phyloP scores from a whole-genome alignment of 2,888 invertebrate species.

The Agrypnus murinus region DNA sequence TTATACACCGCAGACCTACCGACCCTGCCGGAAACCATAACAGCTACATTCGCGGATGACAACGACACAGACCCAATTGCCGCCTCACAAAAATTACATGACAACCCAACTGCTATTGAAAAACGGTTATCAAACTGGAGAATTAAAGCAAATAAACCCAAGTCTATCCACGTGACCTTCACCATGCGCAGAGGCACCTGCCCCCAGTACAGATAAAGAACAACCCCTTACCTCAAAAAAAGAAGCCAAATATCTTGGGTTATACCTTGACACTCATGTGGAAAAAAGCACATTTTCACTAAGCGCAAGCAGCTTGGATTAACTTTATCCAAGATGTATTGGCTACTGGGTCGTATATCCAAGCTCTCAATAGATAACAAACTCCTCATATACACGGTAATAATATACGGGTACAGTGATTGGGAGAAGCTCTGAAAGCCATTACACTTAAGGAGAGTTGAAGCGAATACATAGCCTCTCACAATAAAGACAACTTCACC shows the following conservation, averaged over 20 bases:
- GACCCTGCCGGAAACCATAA: too few relatives aligned
- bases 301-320: background rate
- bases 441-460: too few relatives aligned
- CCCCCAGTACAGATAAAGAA: conserved; percentile 26
- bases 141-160: background rate
- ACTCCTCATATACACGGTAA: too few relatives aligned
- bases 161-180: background rate
- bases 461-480: too few relatives aligned
- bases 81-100: too few relatives aligned
- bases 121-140: background rate
- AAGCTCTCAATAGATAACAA: background rate
- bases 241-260: background rate
- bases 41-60: too few relatives aligned
- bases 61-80: background rate
- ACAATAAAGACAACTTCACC: too few relatives aligned
- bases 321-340: conserved; percentile 17
- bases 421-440: too few relatives aligned
- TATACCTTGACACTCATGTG: conserved; percentile 15
- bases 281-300: conserved; percentile 4
- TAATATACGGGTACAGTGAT: background rate
- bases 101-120: background rate
- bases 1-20: too few relatives aligned
- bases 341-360: conserved; percentile 5
- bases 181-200: conserved; percentile 10
- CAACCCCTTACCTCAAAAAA: conserved; percentile 18